Conservation (phyloP, 2,113 vertebrate species). For the Macrotis lagotis region DNA sequence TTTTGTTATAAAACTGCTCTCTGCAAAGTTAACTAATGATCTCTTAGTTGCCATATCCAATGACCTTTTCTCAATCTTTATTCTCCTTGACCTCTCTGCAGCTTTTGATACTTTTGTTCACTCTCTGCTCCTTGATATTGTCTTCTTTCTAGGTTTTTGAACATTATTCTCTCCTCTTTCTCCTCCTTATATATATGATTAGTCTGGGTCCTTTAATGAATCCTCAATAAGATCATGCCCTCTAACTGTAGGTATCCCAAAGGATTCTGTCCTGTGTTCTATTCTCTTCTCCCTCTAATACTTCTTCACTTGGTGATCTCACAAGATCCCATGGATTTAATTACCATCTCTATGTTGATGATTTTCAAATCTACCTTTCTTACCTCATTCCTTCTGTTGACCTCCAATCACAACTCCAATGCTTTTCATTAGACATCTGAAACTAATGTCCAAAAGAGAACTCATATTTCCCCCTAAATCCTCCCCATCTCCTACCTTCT, state of each 20-base stretch:
- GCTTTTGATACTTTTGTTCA: not conserved
- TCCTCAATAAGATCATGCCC: not conserved
- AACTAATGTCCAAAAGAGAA: not conserved
- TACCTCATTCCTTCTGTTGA: too few relatives aligned
- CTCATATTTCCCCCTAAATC: not conserved
- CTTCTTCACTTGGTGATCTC: not conserved
- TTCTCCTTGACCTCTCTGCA: not conserved
- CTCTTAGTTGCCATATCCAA: not conserved
- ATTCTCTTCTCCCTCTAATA: not conserved
- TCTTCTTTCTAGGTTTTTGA: not conserved
- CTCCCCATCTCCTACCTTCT: not conserved
- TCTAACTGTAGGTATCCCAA: not conserved
- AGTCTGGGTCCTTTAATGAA: not conserved
- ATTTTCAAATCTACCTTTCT: not conserved
- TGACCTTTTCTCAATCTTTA: not conserved
- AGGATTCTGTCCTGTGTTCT: not conserved
- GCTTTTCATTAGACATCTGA: not conserved
- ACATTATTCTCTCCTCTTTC: not conserved
- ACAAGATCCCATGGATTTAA: not conserved
- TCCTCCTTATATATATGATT: not conserved
- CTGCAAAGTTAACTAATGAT: not conserved
- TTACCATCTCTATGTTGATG: not conserved
- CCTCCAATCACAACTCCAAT: not conserved
- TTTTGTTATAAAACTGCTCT: constrained; percentile 19
- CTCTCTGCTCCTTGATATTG: not conserved